A percentile compares a stretch with the other conserved stretches of the same genome.
Conservation (phyloP, 2,888 invertebrate species). For the Poecilus cupreus region DNA sequence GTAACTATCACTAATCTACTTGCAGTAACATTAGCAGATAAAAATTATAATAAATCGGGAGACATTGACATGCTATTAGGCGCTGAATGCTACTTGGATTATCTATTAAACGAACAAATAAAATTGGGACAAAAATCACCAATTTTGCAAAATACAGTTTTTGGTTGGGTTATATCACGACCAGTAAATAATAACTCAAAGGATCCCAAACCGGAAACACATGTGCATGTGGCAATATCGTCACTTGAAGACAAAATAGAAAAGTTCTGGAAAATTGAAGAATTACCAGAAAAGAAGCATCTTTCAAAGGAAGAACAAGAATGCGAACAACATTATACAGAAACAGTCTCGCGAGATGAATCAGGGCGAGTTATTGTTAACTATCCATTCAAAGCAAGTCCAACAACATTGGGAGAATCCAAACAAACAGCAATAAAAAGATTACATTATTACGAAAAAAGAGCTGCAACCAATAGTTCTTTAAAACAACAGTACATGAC, state of each 20-base stretch:
- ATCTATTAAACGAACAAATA: slow-evolving; percentile 57
- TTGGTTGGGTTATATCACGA: slow-evolving; percentile 63
- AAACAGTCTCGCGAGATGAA: slow-evolving; percentile 58
- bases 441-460: slow-evolving; percentile 60
- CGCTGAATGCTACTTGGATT: slow-evolving; percentile 50
- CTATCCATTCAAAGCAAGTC: slow-evolving; percentile 43
- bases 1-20: slow-evolving; percentile 2
- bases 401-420: slow-evolving; percentile 61
- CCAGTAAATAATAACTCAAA: neutral
- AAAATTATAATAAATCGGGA: slow-evolving; percentile 33
- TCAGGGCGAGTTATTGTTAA: slow-evolving; percentile 59
- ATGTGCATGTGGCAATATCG: neutral
- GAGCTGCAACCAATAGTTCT: slow-evolving; percentile 24
- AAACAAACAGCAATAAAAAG: slow-evolving; percentile 56
- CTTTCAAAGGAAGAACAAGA: slow-evolving; percentile 60
- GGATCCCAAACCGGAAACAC: neutral
- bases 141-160: slow-evolving; percentile 58
- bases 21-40: slow-evolving; percentile 56
- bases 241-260: slow-evolving; percentile 58
- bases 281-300: slow-evolving; percentile 30
- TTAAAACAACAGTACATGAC: slow-evolving; percentile 54
- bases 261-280: slow-evolving; percentile 64
- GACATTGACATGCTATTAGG: slow-evolving; percentile 40
- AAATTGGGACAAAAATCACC: slow-evolving; percentile 33
- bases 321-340: slow-evolving; percentile 62